These are phyloP conservation scores for Nixonia krombeini DNA, from an alignment of 1,140 invertebrate species.

Conservation along the genomic window DNA sequence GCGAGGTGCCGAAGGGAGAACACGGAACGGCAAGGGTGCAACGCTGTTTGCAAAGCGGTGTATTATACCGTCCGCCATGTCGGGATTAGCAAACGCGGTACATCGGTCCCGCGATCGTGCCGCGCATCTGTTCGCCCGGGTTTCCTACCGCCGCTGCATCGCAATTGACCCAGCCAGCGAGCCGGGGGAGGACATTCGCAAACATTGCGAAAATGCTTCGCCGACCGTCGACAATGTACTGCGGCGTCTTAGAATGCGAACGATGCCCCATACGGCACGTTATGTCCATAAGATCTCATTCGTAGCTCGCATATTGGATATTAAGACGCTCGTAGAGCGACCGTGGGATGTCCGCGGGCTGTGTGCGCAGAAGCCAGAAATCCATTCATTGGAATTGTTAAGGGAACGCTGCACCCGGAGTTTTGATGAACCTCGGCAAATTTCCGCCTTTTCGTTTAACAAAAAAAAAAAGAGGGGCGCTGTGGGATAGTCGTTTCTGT, in stretches of 20 bases:
- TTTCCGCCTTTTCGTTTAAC: too few species aligned
- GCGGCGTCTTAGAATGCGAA: conserved; percentile 41
- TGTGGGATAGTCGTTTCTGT: too few species aligned
- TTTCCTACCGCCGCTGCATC: conserved; percentile 62
- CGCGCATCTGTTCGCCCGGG: conserved; percentile 65
- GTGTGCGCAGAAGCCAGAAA: background rate
- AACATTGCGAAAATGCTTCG: conserved; percentile 59
- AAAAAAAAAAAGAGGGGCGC: too few species aligned
- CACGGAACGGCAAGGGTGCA: conserved; percentile 49
- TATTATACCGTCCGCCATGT: conserved; percentile 70
- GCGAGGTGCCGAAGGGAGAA: conserved; percentile 47
- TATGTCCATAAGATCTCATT: conserved; percentile 26
- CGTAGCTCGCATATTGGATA: conserved; percentile 31
- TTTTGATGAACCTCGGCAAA: too few species aligned
- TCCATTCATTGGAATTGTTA: background rate
- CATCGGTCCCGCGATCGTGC: conserved; percentile 67
- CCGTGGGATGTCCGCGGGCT: background rate
- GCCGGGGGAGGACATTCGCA: conserved; percentile 55
- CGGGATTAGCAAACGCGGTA: conserved; percentile 70
- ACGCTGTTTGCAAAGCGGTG: conserved; percentile 68
- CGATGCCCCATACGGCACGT: conserved; percentile 14
- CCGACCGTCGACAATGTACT: conserved; percentile 35
- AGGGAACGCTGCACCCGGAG: too few species aligned
- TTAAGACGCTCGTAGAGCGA: conserved; percentile 9
- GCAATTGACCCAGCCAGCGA: conserved; percentile 61